Evolutionary conservation across 2,888 invertebrate species (phyloP), one percentile per base, ranked within the genome.

Genomic region (Mythimna pallens): DNA sequence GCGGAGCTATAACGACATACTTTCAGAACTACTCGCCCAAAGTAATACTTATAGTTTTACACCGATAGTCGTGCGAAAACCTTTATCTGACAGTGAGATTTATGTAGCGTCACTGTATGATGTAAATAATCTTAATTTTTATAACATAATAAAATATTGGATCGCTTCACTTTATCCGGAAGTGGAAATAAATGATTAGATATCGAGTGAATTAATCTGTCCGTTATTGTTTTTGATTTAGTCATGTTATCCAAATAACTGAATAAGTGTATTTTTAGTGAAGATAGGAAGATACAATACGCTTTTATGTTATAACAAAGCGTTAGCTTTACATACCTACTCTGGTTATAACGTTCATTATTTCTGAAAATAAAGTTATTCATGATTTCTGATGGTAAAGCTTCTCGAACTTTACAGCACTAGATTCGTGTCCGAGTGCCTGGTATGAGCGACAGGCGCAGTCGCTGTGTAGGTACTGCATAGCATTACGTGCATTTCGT

Each of bases 71-170:
- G 12, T 20, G 17, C n/a, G 25, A 52, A 47, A 52, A 30, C 47
- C 12, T 54, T 3, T 40, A 12, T 14, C 17, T 22, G 25, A 43
- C 22, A 12, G 20, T 22, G 43, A 65, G 52, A 47, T 70, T 63
- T 62, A 54, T 65, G 40, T 65, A 57, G 9, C 55, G 8, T 22
- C 59, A 34, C 69, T 54, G 14, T 30, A 57, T n/a, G 22, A 50
- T 20, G 30, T 34, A 20, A 61, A 65, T 73, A 61, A 65, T 73
- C 7, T 25, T 14, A 34, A 70, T 36, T 36, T 58, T 25, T 55
- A 34, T 17, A 43, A 61, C 34, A n/a, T 34, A 40, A 75, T 12
- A 9, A 69, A 22, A 9, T 47, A 25, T 17, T 17, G 3, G 55
- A 47, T 57, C 25, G 36, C 14, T 72, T 40, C 10, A n/a, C 12